phyloP scores from a whole-genome alignment of 23 tunicate species.

The Halocynthia roretzi region DNA sequence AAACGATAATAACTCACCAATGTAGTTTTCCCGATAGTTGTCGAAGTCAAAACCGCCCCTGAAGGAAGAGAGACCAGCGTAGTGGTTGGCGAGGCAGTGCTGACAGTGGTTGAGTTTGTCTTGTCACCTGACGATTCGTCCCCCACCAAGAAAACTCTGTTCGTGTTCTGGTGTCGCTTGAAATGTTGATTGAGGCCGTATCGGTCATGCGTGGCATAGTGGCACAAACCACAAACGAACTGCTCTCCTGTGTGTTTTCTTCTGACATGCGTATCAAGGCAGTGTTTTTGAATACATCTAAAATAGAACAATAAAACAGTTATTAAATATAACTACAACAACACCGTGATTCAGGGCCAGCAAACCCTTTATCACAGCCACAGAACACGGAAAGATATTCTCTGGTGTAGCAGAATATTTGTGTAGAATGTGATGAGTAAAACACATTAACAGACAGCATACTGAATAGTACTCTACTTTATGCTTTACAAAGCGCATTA shows the following conservation, averaged over 20 bases:
- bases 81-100: background rate
- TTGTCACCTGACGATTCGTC: background rate
- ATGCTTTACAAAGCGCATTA: no score
- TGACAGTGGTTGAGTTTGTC: slow-evolving; percentile 1
- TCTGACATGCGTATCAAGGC: slow-evolving; percentile 76
- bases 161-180: slow-evolving; percentile 54
- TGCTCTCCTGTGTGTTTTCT: slow-evolving; percentile 91
- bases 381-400: no score
- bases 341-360: no score
- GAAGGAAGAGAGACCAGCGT: slow-evolving; percentile 2
- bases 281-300: slow-evolving; percentile 86
- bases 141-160: background rate
- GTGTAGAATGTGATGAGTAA: no score
- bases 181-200: slow-evolving; percentile 87
- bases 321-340: no score
- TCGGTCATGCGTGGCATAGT: slow-evolving; percentile 60
- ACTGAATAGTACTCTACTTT: no score
- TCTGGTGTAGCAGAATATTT: no score
- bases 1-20: slow-evolving; percentile 5
- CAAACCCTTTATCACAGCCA: no score
- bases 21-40: background rate
- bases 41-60: slow-evolving; percentile 5
- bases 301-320: background rate
- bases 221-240: slow-evolving; percentile 83
- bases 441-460: no score